phyloP scores from a whole-genome alignment of 2,113 vertebrate genomes.

The Pelmatolapia mariae region DNA sequence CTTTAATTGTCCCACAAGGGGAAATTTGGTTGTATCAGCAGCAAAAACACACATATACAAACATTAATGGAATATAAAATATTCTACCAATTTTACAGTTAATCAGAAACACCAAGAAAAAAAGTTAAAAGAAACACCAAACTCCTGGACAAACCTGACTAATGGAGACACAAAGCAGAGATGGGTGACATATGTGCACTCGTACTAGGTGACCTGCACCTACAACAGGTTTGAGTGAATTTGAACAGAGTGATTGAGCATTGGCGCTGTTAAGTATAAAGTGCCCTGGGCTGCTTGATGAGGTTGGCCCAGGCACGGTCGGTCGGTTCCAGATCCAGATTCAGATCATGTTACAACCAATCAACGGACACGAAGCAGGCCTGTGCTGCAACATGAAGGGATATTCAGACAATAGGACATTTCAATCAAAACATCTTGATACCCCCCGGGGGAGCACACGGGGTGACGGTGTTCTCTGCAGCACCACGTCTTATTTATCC shows the following conservation, averaged over 20 bases:
- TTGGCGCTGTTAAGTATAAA: background rate
- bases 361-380: background rate
- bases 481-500: conserved; percentile 50
- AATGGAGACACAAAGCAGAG: accelerated
- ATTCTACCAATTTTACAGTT: background rate
- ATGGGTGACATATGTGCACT: background rate
- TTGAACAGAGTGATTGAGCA: accelerated
- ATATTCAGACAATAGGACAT: background rate
- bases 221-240: background rate
- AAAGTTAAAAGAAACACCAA: background rate
- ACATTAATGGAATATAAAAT: background rate
- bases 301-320: background rate
- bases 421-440: background rate
- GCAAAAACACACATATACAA: too few relatives aligned
- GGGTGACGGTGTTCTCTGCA: background rate
- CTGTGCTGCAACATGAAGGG: background rate
- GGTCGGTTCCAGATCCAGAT: background rate
- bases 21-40: too few relatives aligned
- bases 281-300: background rate
- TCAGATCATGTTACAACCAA: background rate
- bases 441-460: conserved; percentile 9
- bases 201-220: background rate
- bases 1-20: too few relatives aligned
- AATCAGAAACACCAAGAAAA: background rate
- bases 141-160: background rate